Evolutionary conservation across 2,888 invertebrate genomes (phyloP), one percentile per base, ranked within the genome.

Genomic region (Gymnoscelis rufifasciata): DNA sequence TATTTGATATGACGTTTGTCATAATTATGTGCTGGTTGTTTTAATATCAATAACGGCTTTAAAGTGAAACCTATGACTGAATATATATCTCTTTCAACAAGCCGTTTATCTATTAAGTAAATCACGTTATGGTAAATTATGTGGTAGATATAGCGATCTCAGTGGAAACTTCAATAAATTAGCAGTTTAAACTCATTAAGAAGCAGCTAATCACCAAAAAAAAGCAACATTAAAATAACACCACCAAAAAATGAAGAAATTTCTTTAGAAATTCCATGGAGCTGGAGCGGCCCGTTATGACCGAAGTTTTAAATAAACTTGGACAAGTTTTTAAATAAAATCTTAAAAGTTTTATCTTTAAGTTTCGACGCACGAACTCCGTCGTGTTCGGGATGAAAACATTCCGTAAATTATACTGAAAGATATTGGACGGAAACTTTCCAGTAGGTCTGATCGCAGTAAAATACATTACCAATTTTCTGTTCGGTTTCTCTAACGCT

Each of bases 331-430:
- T 67, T 68, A 71, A 77, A 81, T 77, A 80, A 83, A 83, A 73
- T 80, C 74, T 76, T 71, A 68, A 80, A 83, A 83, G 73, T 83
- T 83, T 78, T 77, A 76, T 79, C 74, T 76, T 72, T 70, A 71
- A 68, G 74, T 71, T 71, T 69, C 77, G 79, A 79, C 69, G 66
- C 64, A 64, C 62, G 60, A 71, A 69, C 66, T 74, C 69, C 62
- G 19, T 2, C 70, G 68, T 68, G 59, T 51, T 55, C 31, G 39
- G 29, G 52, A 51, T 48, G 47, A 52, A 47, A 40, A 52, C 52
- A 39, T 50, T 50, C 43, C 10, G 52, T 51, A 49, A 52, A 24
- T 41, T 40, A 38, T 43, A 48, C 52, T 45, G 49, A 42, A 37
- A 50, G 52, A 56, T 52, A 50, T 54, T 50, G 54, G 52, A 59